Evolutionary conservation across 30 jellyfish, hydroid and myxozoan genomes (phyloP).

Genomic region (Chironex yamaguchii): DNA sequence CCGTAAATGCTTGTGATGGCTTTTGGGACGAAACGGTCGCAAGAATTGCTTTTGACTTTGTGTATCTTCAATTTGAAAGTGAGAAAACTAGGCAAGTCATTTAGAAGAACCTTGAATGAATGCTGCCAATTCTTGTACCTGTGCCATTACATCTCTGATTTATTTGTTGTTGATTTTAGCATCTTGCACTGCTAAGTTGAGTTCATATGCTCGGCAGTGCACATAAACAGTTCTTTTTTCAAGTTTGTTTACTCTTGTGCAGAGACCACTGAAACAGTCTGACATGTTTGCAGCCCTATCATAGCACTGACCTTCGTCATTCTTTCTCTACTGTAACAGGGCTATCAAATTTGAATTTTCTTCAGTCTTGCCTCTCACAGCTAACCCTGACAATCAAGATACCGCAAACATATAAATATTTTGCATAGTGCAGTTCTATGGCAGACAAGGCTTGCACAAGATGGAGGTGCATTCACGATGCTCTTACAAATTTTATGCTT

Average conservation of each 20-base stretch:
- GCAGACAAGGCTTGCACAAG: too few relatives aligned
- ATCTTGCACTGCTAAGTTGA: constrained; percentile 61
- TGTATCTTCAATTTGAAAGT: constrained; percentile 42
- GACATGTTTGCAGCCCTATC: too few relatives aligned
- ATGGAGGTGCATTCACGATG: too few relatives aligned
- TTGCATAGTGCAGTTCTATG: too few relatives aligned
- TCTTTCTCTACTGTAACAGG: too few relatives aligned
- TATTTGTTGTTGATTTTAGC: constrained; percentile 64
- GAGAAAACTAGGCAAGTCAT: constrained; percentile 40
- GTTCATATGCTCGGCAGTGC: constrained; percentile 62
- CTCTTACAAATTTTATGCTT: too few relatives aligned
- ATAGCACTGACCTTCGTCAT: too few relatives aligned
- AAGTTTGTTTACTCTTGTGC: constrained; percentile 6
- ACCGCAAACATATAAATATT: too few relatives aligned
- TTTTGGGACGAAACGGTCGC: constrained; percentile 55
- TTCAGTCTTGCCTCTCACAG: too few relatives aligned
- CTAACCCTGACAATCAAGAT: too few relatives aligned
- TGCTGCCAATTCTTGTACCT: constrained; percentile 58
- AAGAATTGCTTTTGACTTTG: constrained; percentile 41
- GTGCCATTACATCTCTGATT: constrained; percentile 53
- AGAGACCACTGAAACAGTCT: too few relatives aligned
- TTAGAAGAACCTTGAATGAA: constrained; percentile 64
- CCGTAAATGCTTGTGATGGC: constrained; percentile 41
- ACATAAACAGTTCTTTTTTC: constrained; percentile 37
- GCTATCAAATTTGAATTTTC: too few relatives aligned